Evolutionary conservation across 1,140 invertebrate species (phyloP), one percentile per base, ranked within the genome.

Genomic region (Caerostris extrusa): DNA sequence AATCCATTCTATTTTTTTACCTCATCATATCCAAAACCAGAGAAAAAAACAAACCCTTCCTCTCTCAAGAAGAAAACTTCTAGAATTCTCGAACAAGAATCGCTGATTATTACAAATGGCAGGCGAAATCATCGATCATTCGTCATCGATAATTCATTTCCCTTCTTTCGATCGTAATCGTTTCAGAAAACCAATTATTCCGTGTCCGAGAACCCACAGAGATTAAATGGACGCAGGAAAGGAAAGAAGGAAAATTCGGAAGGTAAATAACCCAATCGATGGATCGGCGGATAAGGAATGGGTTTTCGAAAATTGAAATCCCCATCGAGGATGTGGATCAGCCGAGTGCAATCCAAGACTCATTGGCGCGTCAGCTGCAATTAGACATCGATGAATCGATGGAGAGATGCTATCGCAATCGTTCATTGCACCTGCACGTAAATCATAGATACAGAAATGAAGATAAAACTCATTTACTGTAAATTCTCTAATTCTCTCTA

Each of bases 111-210:
- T n/a, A 85, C 61, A 71, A 90, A 90, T 90, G 61, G 71, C 6
- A 34, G 7, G 5, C n/a, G 17, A n/a, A 10, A 64, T 81, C 92
- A 93, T 93, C 83, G 86, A 93, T 93, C 92, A 93, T 93, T 89
- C 85, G 50, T 88, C 83, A 93, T 93, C 92, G 92, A 93, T 93
- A 93, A 93, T 93, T 93, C 92, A 93, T 93, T 93, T 89, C 85
- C 83, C 82, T n/a, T n/a, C n/a, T 57, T 81, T 19, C 92, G 92
- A 93, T 93, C 92, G 85, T 86, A 93, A 93, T 93, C 92, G 92
- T 93, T 93, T 89, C 69, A 34, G 67, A 93, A n/a, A 93, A 93
- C 85, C 92, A 93, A 93, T 93, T 93, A 93, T 93, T 93, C 83
- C 69, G 5, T 7, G 7, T 55, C n/a, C 14, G 14, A 61, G n/a